Evolutionary conservation across 2,113 vertebrate species (phyloP).

Genomic region (Ageneiosus marmoratus): DNA sequence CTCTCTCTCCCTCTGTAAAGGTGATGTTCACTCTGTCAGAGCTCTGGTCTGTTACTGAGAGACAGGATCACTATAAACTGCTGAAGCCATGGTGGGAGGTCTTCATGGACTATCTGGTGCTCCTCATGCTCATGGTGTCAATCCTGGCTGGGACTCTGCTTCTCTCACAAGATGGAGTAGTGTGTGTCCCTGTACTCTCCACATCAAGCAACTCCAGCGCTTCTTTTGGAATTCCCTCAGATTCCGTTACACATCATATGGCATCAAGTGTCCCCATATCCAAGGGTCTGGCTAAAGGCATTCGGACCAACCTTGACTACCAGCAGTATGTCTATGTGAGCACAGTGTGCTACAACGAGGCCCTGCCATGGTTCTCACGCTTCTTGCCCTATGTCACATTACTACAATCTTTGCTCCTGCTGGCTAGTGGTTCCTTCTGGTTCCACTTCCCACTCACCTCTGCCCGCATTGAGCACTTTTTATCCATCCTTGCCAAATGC

Average conservation of each 20-base stretch:
- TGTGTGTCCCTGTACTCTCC: slow-evolving; percentile 73
- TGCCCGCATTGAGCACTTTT: slow-evolving; percentile 79
- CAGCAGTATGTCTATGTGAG: slow-evolving; percentile 80
- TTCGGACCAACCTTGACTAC: slow-evolving; percentile 72
- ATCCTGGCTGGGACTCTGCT: slow-evolving; percentile 78
- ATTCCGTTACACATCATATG: background rate
- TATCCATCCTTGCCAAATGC: slow-evolving; percentile 78
- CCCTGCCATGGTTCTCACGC: slow-evolving; percentile 76
- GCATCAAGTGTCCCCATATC: background rate
- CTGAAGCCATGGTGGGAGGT: slow-evolving; percentile 86
- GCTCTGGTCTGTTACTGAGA: slow-evolving; percentile 68
- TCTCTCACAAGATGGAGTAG: slow-evolving; percentile 74
- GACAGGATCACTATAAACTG: slow-evolving; percentile 69
- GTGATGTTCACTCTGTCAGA: slow-evolving; percentile 80
- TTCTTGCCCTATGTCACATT: slow-evolving; percentile 79
- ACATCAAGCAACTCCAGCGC: slow-evolving; percentile 21
- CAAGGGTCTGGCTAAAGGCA: slow-evolving; percentile 47
- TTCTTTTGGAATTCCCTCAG: background rate
- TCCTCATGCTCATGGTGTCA: slow-evolving; percentile 79
- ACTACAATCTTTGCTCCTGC: slow-evolving; percentile 73
- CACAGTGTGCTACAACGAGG: slow-evolving; percentile 79
- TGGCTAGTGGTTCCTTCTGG: slow-evolving; percentile 81
- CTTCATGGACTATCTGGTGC: slow-evolving; percentile 80
- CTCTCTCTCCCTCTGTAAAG: background rate
- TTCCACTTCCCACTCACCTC: slow-evolving; percentile 81